These are phyloP conservation scores for Apamea monoglypha DNA, from an alignment of 2,888 invertebrate genomes.

Conservation along the genomic window DNA sequence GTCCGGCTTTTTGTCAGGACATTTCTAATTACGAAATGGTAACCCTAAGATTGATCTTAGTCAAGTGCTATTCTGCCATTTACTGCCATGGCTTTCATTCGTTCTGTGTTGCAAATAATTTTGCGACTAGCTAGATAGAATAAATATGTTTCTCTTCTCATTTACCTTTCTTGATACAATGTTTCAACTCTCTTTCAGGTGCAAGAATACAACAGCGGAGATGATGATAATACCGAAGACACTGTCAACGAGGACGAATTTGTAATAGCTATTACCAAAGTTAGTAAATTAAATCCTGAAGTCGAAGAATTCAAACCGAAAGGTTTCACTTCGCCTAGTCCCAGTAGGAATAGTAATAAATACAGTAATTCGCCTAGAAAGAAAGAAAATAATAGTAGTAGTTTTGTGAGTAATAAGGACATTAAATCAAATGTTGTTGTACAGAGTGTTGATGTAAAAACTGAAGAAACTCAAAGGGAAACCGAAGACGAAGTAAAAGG, in stretches of 20 bases:
- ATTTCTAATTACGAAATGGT: too few species aligned
- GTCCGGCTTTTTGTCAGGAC: neutral
- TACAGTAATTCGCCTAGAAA: neutral
- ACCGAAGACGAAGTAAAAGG: constrained; percentile 6
- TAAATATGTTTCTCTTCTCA: neutral
- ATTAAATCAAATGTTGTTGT: constrained; percentile 32
- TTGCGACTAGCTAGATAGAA: neutral
- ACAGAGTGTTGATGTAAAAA: constrained; percentile 31
- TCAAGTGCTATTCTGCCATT: neutral
- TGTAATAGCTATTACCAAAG: constrained; percentile 60
- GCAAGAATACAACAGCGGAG: constrained; percentile 45
- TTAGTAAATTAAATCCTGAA: constrained; percentile 79
- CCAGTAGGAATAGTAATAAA: constrained; percentile 3
- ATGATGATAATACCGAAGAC: constrained; percentile 11
- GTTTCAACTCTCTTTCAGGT: constrained; percentile 59
- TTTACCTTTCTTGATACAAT: neutral
- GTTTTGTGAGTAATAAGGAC: constrained; percentile 2
- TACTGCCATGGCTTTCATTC: neutral
- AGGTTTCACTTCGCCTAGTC: constrained; percentile 22
- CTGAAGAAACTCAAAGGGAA: constrained; percentile 12
- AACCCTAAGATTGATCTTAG: too few species aligned
- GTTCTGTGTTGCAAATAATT: neutral
- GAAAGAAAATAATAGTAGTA: neutral
- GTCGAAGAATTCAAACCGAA: constrained; percentile 78
- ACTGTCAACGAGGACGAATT: constrained; percentile 12